phyloP scores from a whole-genome alignment of 2,797 vertebrate species.

The Peromyscus nudipes region DNA sequence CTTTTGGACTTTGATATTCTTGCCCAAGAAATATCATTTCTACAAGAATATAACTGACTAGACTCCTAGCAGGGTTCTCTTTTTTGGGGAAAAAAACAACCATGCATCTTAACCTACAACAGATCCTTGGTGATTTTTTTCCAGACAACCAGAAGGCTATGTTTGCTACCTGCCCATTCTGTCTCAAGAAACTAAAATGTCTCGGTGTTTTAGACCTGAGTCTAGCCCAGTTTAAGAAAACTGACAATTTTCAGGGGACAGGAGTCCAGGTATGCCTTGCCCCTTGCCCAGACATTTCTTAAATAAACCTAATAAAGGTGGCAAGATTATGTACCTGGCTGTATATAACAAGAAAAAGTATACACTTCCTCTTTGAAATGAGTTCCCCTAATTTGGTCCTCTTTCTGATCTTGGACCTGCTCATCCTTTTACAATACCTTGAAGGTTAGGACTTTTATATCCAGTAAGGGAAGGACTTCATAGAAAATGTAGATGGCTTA shows the following conservation, averaged over 20 bases:
- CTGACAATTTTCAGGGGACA: conserved; percentile 25
- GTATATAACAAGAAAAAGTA: conserved; percentile 56
- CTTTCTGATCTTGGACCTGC: conserved; percentile 48
- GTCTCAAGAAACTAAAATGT: conserved; percentile 60
- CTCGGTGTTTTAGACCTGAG: conserved; percentile 56
- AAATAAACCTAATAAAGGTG: conserved; percentile 62
- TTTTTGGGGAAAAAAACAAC: conserved; percentile 47
- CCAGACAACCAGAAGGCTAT: conserved; percentile 68
- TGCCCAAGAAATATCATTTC: conserved; percentile 77
- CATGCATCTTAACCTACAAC: conserved; percentile 63
- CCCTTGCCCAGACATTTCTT: conserved; percentile 67
- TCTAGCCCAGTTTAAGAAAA: conserved; percentile 72
- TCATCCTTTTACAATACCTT: conserved; percentile 41
- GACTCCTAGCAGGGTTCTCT: conserved; percentile 73
- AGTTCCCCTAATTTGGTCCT: conserved; percentile 43
- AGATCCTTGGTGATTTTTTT: conserved; percentile 69
- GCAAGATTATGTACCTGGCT: conserved; percentile 43
- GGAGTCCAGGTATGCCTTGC: conserved; percentile 56
- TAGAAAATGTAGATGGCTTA: conserved; percentile 52
- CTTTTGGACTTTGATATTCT: conserved; percentile 76
- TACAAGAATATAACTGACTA: conserved; percentile 72
- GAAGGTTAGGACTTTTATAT: conserved; percentile 44
- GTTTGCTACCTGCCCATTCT: conserved; percentile 59
- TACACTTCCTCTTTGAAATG: conserved; percentile 56
- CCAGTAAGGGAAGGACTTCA: conserved; percentile 40